phyloP scores from a whole-genome alignment of 2,113 vertebrate species.

The Sporophila hypoxantha region DNA sequence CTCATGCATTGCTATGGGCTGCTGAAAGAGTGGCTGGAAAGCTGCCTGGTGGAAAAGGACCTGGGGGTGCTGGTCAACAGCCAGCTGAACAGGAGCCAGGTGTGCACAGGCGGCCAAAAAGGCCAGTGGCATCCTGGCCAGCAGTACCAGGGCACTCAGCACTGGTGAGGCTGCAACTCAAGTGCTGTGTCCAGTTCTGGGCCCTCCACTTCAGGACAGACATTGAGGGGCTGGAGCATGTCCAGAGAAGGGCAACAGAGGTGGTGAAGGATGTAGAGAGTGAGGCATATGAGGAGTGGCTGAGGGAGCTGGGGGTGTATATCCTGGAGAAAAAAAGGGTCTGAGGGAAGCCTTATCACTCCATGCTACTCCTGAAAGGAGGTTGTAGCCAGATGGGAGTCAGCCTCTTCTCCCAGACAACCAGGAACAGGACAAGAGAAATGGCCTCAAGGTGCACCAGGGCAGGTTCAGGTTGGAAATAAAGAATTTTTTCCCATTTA shows the following conservation, averaged over 20 bases:
- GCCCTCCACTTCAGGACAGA: not conserved
- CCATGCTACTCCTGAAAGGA: not conserved
- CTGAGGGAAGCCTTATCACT: not conserved
- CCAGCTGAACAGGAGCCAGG: rapidly evolving
- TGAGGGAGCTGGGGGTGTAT: not conserved
- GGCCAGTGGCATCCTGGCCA: not conserved
- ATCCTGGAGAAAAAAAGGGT: not conserved
- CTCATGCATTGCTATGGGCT: not conserved
- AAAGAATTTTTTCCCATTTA: not conserved
- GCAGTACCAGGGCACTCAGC: not conserved
- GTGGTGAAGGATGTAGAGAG: not conserved
- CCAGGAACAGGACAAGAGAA: not conserved
- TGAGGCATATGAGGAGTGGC: too few species aligned
- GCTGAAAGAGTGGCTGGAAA: not conserved
- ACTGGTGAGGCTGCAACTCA: not conserved
- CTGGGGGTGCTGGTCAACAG: not conserved
- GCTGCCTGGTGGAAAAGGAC: not conserved
- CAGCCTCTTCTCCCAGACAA: rapidly evolving
- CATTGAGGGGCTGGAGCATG: not conserved
- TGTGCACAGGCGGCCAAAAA: not conserved
- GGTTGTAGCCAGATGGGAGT: not conserved
- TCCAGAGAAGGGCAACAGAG: not conserved
- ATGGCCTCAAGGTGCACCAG: too few species aligned
- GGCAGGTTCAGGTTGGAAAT: not conserved
- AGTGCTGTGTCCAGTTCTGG: not conserved